A percentile compares a stretch with the other conserved stretches of the same genome.
phyloP scores from a whole-genome alignment of 2,797 vertebrate species.

The Heteromormyrus szaboi region DNA sequence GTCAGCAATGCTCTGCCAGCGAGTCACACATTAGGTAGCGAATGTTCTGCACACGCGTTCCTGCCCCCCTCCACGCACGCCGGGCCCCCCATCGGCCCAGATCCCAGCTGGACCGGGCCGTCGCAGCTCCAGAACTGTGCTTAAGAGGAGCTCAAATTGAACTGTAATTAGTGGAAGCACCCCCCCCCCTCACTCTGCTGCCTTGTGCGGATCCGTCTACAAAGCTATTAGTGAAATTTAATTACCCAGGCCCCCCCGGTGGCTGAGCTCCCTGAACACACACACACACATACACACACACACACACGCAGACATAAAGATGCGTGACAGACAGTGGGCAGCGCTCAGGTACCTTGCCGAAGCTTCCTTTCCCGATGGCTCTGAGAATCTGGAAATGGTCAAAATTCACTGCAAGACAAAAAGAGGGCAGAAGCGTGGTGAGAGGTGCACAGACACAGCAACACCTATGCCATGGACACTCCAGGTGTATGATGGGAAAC shows the following conservation, averaged over 20 bases:
- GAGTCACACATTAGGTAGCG: not conserved
- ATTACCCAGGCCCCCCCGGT: not conserved
- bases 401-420: conserved; percentile 7
- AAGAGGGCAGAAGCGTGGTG: not conserved
- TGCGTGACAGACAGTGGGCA: too few species aligned
- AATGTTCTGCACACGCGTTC: not conserved
- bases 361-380: conserved; percentile 12
- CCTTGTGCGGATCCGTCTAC: not conserved
- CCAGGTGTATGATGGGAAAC: not conserved
- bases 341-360: not conserved
- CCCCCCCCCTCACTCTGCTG: not conserved
- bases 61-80: not conserved
- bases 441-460: not conserved
- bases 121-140: not conserved
- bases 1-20: not conserved
- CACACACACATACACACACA: not conserved
- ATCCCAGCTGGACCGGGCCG: not conserved
- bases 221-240: conserved; percentile 10
- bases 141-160: not conserved
- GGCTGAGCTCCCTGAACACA: not conserved
- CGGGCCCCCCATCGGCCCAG: not conserved
- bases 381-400: conserved; percentile 11
- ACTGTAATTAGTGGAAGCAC: conserved; percentile 3
- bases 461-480: not conserved
- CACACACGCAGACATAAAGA: not conserved